phyloP scores from a whole-genome alignment of 2,888 invertebrate species.

The Drosophila anomelani region DNA sequence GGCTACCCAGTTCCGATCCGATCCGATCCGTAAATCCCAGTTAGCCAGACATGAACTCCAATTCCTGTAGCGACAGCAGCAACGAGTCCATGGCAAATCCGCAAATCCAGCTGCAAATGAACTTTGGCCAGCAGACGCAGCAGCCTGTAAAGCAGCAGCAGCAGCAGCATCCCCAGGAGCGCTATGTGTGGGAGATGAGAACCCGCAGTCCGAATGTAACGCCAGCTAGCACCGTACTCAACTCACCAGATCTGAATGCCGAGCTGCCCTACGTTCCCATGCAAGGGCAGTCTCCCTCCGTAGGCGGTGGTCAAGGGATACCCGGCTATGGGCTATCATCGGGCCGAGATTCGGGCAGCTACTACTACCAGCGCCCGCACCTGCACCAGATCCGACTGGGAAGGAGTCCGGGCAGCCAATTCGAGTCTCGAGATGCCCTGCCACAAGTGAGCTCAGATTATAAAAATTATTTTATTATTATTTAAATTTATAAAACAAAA shows the following conservation, averaged over 20 bases:
- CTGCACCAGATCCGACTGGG: constrained; percentile 83
- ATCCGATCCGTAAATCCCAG: constrained; percentile 1
- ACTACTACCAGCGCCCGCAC: constrained; percentile 70
- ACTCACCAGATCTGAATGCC: constrained; percentile 83
- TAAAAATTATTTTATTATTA: no score
- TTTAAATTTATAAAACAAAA: no score
- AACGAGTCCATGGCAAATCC: constrained; percentile 67
- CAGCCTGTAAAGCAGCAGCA: constrained; percentile 11
- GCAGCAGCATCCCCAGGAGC: constrained; percentile 68
- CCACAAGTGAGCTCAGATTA: constrained; percentile 67
- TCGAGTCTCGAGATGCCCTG: constrained; percentile 54
- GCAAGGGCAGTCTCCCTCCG: constrained; percentile 55
- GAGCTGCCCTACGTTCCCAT: constrained; percentile 80
- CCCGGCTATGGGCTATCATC: constrained; percentile 5
- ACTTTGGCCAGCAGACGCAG: constrained; percentile 36
- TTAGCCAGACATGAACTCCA: constrained; percentile 61
- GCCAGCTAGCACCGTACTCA: constrained; percentile 84
- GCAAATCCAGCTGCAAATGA: constrained; percentile 60
- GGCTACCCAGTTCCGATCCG: background rate
- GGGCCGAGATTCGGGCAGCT: constrained; percentile 40
- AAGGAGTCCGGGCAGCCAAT: constrained; percentile 83
- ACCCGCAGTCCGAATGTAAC: constrained; percentile 84
- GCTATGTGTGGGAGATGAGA: constrained; percentile 84
- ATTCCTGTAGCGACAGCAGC: constrained; percentile 69
- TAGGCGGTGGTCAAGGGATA: constrained; percentile 13